Percentiles rank a stretch among this genome's conserved stretches.
Evolutionary conservation across 1,140 invertebrate genomes (phyloP).

Genomic region (Drosophila chauvacae): DNA sequence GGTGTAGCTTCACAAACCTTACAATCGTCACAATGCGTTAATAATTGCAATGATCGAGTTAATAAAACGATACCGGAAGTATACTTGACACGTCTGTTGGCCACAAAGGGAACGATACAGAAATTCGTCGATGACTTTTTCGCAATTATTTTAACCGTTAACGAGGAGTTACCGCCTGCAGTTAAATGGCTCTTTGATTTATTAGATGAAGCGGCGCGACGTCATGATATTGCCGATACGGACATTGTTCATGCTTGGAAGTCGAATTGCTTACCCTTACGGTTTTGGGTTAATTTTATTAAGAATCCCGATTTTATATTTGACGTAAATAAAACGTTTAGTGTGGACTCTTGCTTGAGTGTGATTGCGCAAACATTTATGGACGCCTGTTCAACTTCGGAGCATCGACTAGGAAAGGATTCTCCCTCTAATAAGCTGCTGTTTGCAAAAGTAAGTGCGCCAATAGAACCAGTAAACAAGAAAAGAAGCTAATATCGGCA

Average conservation of each 20-base stretch:
- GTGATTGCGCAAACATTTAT: conserved; percentile 98
- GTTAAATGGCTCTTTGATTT: conserved; percentile 98
- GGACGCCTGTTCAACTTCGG: conserved; percentile 95
- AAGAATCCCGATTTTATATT: conserved; percentile 99
- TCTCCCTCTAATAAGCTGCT: conserved; percentile 97
- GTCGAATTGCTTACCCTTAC: conserved; percentile 95
- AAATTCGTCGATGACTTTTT: conserved; percentile 99
- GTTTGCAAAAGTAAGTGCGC: conserved; percentile 91
- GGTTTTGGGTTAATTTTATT: conserved; percentile 99
- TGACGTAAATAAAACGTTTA: conserved; percentile 96
- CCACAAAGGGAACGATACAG: conserved; percentile 97
- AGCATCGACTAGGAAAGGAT: conserved; percentile 96
- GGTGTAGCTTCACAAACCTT: conserved; percentile 46
- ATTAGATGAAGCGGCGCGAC: conserved; percentile 94
- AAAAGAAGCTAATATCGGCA: not conserved
- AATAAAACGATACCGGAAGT: conserved; percentile 98
- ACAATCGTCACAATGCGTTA: conserved; percentile 34
- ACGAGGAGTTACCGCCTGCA: conserved; percentile 94
- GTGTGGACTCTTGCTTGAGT: conserved; percentile 95
- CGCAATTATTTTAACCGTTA: conserved; percentile 93
- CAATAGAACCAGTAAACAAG: not conserved
- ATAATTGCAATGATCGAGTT: conserved; percentile 87
- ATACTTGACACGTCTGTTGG: conserved; percentile 95
- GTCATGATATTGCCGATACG: conserved; percentile 93
- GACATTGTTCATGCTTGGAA: conserved; percentile 98